These are phyloP conservation scores for Bellardia bayeri DNA, from an alignment of 2,888 invertebrate species.

Conservation along the genomic window DNA sequence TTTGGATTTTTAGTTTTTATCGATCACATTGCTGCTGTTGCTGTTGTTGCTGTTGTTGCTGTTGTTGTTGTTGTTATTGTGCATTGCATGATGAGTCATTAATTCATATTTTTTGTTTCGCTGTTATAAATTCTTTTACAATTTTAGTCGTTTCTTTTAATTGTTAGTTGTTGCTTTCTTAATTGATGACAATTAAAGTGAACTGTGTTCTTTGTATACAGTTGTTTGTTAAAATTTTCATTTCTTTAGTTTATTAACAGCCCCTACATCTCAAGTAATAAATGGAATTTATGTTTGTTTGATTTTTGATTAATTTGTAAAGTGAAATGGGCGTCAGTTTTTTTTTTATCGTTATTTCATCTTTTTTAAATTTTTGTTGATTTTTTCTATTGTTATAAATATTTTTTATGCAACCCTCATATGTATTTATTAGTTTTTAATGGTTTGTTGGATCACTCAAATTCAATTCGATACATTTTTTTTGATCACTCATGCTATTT, in stretches of 20 bases:
- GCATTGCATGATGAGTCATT: constrained; percentile 53
- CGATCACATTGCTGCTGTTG: constrained; percentile 34
- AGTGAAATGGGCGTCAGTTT: constrained; percentile 32
- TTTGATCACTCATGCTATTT: constrained; percentile 39
- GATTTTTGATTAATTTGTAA: constrained; percentile 43
- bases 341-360: constrained; percentile 25
- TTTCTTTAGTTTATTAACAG: constrained; percentile 41
- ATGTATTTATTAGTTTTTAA: constrained; percentile 16
- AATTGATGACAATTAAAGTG: constrained; percentile 72
- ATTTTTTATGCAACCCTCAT: constrained; percentile 43
- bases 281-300: constrained; percentile 25
- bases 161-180: constrained; percentile 44
- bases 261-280: constrained; percentile 50
- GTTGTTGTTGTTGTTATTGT: constrained; percentile 20
- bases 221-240: constrained; percentile 15
- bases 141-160: constrained; percentile 25
- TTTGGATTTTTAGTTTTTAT: constrained; percentile 34
- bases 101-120: constrained; percentile 38
- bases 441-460: constrained; percentile 47
- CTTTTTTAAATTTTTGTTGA: constrained; percentile 29
- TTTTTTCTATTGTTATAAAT: constrained; percentile 7
- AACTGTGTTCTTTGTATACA: constrained; percentile 34
- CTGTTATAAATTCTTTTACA: constrained; percentile 47
- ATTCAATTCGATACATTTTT: background rate
- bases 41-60: constrained; percentile 23